Evolutionary conservation across 1,140 invertebrate genomes (phyloP).

Genomic region (Dinoponera quadriceps): DNA sequence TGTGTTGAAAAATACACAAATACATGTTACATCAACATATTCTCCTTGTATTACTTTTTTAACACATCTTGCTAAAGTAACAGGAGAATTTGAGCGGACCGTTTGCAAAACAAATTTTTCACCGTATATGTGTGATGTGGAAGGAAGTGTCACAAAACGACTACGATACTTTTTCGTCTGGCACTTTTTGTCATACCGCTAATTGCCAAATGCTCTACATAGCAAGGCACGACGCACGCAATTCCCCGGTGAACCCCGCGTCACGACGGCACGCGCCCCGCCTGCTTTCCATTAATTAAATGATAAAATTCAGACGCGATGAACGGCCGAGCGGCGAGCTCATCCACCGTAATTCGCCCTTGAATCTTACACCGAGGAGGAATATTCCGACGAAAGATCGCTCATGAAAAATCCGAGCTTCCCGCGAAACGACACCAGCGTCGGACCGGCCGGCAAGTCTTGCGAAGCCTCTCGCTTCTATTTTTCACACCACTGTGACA

Average conservation of each 20-base stretch:
- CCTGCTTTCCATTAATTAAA: slow-evolving; percentile 78
- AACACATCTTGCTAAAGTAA: no score
- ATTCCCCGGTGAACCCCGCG: not conserved
- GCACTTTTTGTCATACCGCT: not conserved
- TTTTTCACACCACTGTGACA: not conserved
- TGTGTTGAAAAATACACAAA: no score
- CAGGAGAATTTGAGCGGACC: no score
- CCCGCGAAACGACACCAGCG: not conserved
- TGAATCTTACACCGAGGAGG: not conserved
- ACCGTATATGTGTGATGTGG: no score
- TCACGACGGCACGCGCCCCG: slow-evolving; percentile 67
- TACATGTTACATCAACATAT: no score
- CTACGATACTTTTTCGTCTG: not conserved
- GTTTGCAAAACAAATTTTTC: no score
- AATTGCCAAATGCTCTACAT: not conserved
- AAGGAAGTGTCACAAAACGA: not conserved
- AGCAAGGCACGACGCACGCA: not conserved
- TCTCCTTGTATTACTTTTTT: no score
- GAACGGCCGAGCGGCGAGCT: slow-evolving; percentile 37
- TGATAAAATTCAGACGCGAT: slow-evolving; percentile 78
- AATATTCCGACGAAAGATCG: not conserved
- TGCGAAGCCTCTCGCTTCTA: not conserved
- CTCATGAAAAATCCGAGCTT: not conserved
- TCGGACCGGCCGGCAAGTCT: not conserved
- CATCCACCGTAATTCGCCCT: not conserved